Percentiles rank a stretch among this genome's conserved stretches.
Conservation (phyloP, 2,888 invertebrate genomes). For the Nysson spinosus region DNA sequence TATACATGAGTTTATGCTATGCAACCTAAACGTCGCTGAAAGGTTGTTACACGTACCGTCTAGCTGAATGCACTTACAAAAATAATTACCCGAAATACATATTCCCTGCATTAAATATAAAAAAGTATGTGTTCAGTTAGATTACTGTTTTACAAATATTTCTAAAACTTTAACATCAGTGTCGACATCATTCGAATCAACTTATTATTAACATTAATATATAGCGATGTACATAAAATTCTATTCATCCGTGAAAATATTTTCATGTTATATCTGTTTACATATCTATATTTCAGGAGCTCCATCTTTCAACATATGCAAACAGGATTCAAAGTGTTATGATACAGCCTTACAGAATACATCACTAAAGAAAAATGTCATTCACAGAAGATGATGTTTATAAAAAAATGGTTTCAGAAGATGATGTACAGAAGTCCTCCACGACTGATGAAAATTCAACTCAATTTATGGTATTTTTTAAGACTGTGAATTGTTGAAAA, state of each 20-base stretch:
- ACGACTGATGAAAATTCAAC: constrained; percentile 33
- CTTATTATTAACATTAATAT: too few species aligned
- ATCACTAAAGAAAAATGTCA: constrained; percentile 51
- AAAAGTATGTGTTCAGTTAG: neutral
- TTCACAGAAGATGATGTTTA: constrained; percentile 47
- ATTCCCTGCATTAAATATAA: constrained; percentile 11
- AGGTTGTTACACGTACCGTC: constrained; percentile 28
- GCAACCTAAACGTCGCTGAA: constrained; percentile 37
- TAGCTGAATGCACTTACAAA: constrained; percentile 10
- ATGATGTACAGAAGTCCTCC: constrained; percentile 33
- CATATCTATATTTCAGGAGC: constrained; percentile 12
- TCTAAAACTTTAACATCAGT: too few species aligned
- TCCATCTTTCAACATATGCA: constrained; percentile 4
- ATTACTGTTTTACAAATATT: too few species aligned
- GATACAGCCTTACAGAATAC: constrained; percentile 8
- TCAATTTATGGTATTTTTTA: constrained; percentile 47
- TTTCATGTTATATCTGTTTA: neutral
- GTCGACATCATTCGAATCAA: too few species aligned
- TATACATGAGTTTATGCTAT: constrained; percentile 54
- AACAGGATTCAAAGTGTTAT: neutral
- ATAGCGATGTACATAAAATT: neutral
- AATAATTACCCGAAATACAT: constrained; percentile 3
- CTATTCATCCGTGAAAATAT: neutral
- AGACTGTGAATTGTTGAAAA: too few species aligned
- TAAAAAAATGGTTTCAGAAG: constrained; percentile 47